Percentiles rank a stretch among this genome's conserved stretches.
phyloP scores from a whole-genome alignment of 2,888 invertebrate species.

The Andrena dorsata region DNA sequence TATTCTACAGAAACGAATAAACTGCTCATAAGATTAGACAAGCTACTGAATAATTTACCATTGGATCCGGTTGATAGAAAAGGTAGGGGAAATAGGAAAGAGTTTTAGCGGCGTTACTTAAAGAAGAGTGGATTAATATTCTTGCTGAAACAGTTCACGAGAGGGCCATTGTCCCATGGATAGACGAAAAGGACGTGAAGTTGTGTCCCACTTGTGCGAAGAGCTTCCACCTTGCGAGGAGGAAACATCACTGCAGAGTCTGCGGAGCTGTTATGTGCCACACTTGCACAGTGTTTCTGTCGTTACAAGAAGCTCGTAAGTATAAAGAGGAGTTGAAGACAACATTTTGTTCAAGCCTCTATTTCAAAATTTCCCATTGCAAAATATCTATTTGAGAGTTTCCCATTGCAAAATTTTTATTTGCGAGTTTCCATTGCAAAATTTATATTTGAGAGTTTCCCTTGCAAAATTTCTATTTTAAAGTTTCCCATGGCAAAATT shows the following conservation, averaged over 20 bases:
- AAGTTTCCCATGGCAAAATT: too few relatives aligned
- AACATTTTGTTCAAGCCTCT: neutral
- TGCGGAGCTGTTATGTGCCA: conserved; percentile 97
- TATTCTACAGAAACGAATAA: conserved; percentile 98
- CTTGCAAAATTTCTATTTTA: too few relatives aligned
- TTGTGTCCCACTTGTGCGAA: conserved; percentile 96
- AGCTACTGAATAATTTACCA: conserved; percentile 93
- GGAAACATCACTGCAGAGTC: conserved; percentile 98
- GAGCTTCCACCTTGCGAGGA: conserved; percentile 93
- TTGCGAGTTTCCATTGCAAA: too few relatives aligned
- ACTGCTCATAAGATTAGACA: conserved; percentile 96
- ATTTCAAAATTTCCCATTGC: neutral
- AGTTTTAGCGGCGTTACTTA: too few relatives aligned
- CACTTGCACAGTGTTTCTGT: conserved; percentile 94
- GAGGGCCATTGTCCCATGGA: conserved; percentile 93
- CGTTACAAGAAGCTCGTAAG: conserved; percentile 92
- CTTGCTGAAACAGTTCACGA: conserved; percentile 85
- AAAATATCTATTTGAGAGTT: too few relatives aligned
- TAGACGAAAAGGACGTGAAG: conserved; percentile 95
- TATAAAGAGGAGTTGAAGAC: neutral
- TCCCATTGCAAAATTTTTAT: too few relatives aligned
- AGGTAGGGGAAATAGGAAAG: conserved; percentile 83
- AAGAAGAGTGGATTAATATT: neutral
- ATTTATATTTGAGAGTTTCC: too few relatives aligned
- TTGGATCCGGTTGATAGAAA: conserved; percentile 90